Evolutionary conservation across 2,113 vertebrate genomes (phyloP).

Genomic region (Triplophysa siluroides): DNA sequence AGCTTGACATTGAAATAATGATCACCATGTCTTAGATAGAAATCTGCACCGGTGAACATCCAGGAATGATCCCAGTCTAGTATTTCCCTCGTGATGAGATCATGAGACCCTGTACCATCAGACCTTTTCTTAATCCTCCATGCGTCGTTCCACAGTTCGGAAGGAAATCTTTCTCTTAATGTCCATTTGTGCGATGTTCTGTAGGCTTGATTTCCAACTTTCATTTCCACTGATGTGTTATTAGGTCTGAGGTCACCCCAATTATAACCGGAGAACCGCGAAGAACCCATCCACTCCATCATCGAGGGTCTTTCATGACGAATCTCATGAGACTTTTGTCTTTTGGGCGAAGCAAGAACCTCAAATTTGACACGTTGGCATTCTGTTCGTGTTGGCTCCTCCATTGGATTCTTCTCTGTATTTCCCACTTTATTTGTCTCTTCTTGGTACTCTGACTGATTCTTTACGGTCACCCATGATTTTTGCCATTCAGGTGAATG

Average conservation of each 20-base stretch:
- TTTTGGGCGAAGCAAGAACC: slow-evolving; percentile 38
- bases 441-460: slow-evolving; percentile 37
- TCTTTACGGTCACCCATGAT: slow-evolving; percentile 64
- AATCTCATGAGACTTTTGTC: slow-evolving; percentile 30
- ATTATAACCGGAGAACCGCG: slow-evolving; percentile 43
- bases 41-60: slow-evolving; percentile 28
- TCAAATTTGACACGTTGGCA: slow-evolving; percentile 45
- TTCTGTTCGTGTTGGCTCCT: neutral
- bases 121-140: slow-evolving; percentile 50
- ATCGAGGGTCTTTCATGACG: slow-evolving; percentile 58
- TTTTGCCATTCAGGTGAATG: slow-evolving; percentile 55
- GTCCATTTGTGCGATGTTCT: slow-evolving; percentile 25
- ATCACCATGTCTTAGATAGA: slow-evolving; percentile 20
- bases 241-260: neutral
- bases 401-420: neutral
- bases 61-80: slow-evolving; percentile 39
- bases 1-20: neutral
- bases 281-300: slow-evolving; percentile 60
- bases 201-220: slow-evolving; percentile 30
- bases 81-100: neutral
- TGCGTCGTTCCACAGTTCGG: slow-evolving; percentile 54
- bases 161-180: slow-evolving; percentile 46
- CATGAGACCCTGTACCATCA: slow-evolving; percentile 27
- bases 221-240: slow-evolving; percentile 46
- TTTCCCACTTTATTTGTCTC: neutral